These are phyloP conservation scores for Rhinichthys klamathensis DNA, from an alignment of 2,113 vertebrate species.

Conservation along the genomic window DNA sequence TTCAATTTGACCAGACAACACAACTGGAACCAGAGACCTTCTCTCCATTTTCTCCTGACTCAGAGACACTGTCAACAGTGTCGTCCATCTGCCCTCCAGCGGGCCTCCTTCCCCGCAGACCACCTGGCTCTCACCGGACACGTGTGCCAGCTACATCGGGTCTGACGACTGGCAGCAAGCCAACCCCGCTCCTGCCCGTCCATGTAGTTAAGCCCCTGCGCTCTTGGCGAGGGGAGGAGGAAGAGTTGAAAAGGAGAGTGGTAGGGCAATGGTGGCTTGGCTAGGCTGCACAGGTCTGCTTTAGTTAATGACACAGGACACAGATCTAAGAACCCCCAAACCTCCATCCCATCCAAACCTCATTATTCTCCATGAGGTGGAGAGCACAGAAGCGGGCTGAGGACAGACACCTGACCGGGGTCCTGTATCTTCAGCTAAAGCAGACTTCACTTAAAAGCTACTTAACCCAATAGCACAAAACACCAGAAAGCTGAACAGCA, in stretches of 20 bases:
- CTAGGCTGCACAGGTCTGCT: constrained; percentile 43
- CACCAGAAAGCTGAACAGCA: constrained; percentile 33
- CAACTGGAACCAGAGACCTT: neutral
- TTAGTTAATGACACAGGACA: constrained; percentile 45
- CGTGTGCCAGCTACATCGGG: constrained; percentile 50
- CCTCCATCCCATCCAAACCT: constrained; percentile 7
- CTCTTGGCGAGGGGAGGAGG: constrained; percentile 41
- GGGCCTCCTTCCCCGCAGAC: constrained; percentile 59
- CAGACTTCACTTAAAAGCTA: constrained; percentile 36
- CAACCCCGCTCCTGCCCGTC: constrained; percentile 83
- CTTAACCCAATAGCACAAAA: constrained; percentile 27
- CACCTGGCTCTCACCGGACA: constrained; percentile 46
- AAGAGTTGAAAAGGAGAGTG: constrained; percentile 54
- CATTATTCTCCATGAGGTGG: neutral
- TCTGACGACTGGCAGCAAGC: constrained; percentile 82
- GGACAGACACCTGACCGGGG: neutral
- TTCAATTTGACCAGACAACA: constrained; percentile 27
- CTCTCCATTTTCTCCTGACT: constrained; percentile 56
- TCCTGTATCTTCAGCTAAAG: constrained; percentile 47
- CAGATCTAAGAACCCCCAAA: constrained; percentile 16
- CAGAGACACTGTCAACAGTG: constrained; percentile 52
- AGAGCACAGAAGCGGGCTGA: neutral
- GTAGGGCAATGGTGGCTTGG: constrained; percentile 58
- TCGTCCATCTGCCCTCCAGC: constrained; percentile 61
- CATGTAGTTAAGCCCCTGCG: constrained; percentile 64